Evolutionary conservation across 2,888 invertebrate species (phyloP), one percentile per base, ranked within the genome.

Genomic region (Autographa pulchrina): DNA sequence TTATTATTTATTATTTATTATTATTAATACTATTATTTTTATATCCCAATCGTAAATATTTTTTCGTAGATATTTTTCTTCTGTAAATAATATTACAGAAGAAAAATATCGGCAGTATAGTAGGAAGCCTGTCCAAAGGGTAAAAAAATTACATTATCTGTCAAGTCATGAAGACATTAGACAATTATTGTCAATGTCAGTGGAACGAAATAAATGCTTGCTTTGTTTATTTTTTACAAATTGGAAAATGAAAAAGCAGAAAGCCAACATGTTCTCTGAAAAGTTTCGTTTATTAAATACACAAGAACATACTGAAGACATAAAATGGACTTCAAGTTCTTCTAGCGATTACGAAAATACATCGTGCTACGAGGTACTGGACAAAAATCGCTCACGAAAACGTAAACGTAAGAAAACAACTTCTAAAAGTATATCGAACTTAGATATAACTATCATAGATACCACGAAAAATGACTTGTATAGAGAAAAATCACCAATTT

Each of bases 241-340:
- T 7, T 25, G 6, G 0, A 48, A 48, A 48, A 92, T 93, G 92
- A 85, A 88, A 82, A 91, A 89, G 72, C 86, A 81, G 35, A 90
- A 89, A 82, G 87, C 89, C 71, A 93, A 90, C 25, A n/a, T 81
- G 32, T 95, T 94, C 77, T 75, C 78, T 5, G 81, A 89, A 11
- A 94, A 93, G 80, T 95, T 95, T 76, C 72, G 83, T 7, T 76
- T 92, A 65, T 76, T 95, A 48, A 91, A 92, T 79, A 93, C 94
- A 2, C 94, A 95, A 88, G 91, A 93, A 66, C 74, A 87, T 38
- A 84, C 77, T n/a, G 91, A 91, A 73, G 91, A 93, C 70, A 95
- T 96, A 32, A 88, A 85, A 70, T 94, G 94, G 94, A 91, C 94
- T 16, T 91, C 89, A 4, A 94, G 93, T 74, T 92, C 93, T 25